Evolutionary conservation across 2,888 invertebrate species (phyloP).

Genomic region (Caenorhabditis japonica): DNA sequence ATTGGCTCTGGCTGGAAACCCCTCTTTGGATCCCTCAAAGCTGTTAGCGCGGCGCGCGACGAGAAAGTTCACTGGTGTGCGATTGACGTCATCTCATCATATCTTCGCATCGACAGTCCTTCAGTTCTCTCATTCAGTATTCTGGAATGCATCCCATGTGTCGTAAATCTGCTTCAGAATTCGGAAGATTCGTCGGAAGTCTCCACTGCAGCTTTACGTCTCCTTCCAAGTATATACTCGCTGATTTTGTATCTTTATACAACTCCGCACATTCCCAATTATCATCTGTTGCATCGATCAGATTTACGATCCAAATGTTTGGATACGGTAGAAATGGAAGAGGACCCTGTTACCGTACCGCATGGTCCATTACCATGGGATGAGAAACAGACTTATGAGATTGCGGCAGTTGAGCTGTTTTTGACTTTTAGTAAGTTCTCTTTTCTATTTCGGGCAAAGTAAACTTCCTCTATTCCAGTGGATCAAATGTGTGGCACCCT

Average conservation of each 20-base stretch:
- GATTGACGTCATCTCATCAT: constrained; percentile 91
- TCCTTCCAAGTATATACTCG: constrained; percentile 58
- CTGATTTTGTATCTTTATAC: constrained; percentile 61
- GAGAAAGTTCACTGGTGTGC: constrained; percentile 78
- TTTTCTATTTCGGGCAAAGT: background rate
- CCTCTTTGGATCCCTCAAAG: constrained; percentile 91
- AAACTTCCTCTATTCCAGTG: constrained; percentile 31
- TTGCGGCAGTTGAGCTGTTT: constrained; percentile 61
- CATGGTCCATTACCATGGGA: constrained; percentile 62
- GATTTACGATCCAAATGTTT: constrained; percentile 56
- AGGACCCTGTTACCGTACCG: constrained; percentile 38
- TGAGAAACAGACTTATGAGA: constrained; percentile 54
- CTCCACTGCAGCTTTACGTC: constrained; percentile 56
- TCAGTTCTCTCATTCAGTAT: constrained; percentile 80
- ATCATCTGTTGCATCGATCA: constrained; percentile 60
- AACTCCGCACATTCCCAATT: constrained; percentile 65
- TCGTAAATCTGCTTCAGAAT: constrained; percentile 69
- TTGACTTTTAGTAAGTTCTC: constrained; percentile 53
- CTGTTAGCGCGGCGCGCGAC: constrained; percentile 81
- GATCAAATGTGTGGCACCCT: constrained; percentile 64
- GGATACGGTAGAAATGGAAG: constrained; percentile 45
- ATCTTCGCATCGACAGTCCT: constrained; percentile 91
- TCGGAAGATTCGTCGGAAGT: constrained; percentile 41
- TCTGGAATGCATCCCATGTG: constrained; percentile 67
- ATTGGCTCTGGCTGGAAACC: constrained; percentile 85